Evolutionary conservation across 2,888 invertebrate genomes (phyloP).

Genomic region (Drosophila fulvimacula): DNA sequence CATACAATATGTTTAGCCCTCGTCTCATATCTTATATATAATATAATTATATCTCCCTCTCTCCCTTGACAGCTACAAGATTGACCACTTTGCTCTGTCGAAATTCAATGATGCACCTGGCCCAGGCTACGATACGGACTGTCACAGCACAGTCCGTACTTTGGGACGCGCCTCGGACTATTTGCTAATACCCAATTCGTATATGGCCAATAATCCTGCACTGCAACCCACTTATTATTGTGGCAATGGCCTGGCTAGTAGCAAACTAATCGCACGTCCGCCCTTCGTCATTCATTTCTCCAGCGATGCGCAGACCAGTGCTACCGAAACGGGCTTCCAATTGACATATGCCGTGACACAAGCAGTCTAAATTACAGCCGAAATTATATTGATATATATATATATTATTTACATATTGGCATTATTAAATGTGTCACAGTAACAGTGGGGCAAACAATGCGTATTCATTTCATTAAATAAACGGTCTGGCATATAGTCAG

Average conservation of each 20-base stretch:
- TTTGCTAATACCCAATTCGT: constrained; percentile 86
- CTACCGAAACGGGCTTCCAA: constrained; percentile 67
- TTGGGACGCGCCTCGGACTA: constrained; percentile 86
- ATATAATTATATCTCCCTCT: not conserved
- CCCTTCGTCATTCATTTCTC: constrained; percentile 87
- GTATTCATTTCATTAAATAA: constrained; percentile 53
- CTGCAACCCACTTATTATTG: constrained; percentile 78
- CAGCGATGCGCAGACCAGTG: constrained; percentile 84
- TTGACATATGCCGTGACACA: constrained; percentile 56
- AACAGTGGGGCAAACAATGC: constrained; percentile 2
- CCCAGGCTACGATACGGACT: constrained; percentile 85
- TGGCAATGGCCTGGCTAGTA: constrained; percentile 63
- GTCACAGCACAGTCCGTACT: constrained; percentile 86
- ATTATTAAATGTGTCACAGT: constrained; percentile 51
- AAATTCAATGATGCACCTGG: constrained; percentile 60
- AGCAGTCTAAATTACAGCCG: constrained; percentile 18
- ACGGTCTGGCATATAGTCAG: constrained; percentile 24
- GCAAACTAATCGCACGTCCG: constrained; percentile 85
- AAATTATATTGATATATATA: constrained; percentile 6
- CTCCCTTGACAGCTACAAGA: constrained; percentile 42
- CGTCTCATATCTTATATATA: not conserved
- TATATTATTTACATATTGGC: constrained; percentile 42
- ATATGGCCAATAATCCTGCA: constrained; percentile 77
- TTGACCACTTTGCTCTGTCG: constrained; percentile 63
- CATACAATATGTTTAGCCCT: no score